Conservation (phyloP, 2,113 vertebrate species). For the Caranx melampygus region DNA sequence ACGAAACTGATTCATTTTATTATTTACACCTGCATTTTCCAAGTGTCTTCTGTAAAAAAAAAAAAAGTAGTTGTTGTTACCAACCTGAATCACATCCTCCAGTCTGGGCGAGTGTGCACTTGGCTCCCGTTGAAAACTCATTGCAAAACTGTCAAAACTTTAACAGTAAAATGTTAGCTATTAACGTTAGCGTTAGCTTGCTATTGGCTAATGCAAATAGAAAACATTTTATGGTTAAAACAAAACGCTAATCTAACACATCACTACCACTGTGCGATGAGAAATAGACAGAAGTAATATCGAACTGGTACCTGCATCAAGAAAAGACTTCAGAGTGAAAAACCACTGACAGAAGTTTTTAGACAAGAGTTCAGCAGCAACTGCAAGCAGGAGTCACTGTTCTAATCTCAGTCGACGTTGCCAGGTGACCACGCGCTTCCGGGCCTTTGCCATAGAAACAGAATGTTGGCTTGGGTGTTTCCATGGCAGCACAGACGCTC, state of each 20-base stretch:
- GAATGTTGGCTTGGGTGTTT: conserved; percentile 71
- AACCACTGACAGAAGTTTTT: conserved; percentile 1
- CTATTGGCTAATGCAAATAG: neutral
- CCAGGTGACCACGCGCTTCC: conserved; percentile 68
- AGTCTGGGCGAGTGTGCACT: conserved; percentile 64
- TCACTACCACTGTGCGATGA: neutral
- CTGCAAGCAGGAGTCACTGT: conserved; percentile 16
- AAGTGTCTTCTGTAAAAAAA: no score
- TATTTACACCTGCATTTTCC: no score
- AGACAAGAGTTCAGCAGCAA: neutral
- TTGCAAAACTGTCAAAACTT: conserved; percentile 13
- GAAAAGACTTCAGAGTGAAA: neutral
- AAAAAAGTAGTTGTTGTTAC: conserved; percentile 1
- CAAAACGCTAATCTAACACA: neutral
- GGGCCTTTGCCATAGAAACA: conserved; percentile 68
- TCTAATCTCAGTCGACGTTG: conserved; percentile 46
- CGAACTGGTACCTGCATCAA: neutral
- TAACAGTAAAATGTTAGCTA: neutral
- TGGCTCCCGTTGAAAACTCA: conserved; percentile 69
- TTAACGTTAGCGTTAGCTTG: neutral
- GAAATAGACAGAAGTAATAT: neutral
- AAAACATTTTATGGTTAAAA: neutral
- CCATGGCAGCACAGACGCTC: conserved; percentile 61
- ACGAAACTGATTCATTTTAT: no score
- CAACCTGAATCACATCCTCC: conserved; percentile 84